Evolutionary conservation across 2,888 invertebrate genomes (phyloP).

Genomic region (Drosophila nr. perissopoda): DNA sequence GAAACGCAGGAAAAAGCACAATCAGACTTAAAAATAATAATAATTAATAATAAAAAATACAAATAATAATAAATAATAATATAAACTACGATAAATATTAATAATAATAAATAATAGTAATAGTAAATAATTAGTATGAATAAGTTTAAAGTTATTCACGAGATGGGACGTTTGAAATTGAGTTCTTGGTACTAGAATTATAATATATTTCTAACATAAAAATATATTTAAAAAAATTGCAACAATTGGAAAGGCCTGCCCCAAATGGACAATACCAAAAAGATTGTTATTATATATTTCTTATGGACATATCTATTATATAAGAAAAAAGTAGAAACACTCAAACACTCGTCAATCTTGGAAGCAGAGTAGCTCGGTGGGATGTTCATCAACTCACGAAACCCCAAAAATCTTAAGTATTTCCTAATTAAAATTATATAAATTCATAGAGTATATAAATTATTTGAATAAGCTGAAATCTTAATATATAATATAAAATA

Average conservation of each 20-base stretch:
- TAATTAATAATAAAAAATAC: too few relatives aligned
- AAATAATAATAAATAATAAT: too few relatives aligned
- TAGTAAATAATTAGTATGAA: too few relatives aligned
- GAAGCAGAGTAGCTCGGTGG: not conserved
- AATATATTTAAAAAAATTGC: too few relatives aligned
- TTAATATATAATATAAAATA: too few relatives aligned
- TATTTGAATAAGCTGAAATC: not conserved
- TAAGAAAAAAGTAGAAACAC: not conserved
- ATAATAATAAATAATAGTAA: too few relatives aligned
- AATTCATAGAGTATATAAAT: not conserved
- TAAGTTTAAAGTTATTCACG: too few relatives aligned
- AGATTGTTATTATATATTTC: not conserved
- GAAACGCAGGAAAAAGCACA: rapidly evolving
- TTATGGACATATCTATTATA: rapidly evolving
- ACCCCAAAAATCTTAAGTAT: not conserved
- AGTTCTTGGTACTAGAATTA: too few relatives aligned
- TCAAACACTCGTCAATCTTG: not conserved
- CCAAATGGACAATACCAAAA: rapidly evolving
- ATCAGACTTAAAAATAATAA: not conserved
- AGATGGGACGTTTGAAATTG: too few relatives aligned
- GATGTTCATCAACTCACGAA: rapidly evolving
- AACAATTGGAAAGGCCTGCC: not conserved
- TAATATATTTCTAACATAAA: too few relatives aligned
- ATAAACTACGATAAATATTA: too few relatives aligned
- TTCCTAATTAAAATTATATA: not conserved